Conservation (phyloP, 2,113 vertebrate genomes). For the Thamnophis sirtalis region DNA sequence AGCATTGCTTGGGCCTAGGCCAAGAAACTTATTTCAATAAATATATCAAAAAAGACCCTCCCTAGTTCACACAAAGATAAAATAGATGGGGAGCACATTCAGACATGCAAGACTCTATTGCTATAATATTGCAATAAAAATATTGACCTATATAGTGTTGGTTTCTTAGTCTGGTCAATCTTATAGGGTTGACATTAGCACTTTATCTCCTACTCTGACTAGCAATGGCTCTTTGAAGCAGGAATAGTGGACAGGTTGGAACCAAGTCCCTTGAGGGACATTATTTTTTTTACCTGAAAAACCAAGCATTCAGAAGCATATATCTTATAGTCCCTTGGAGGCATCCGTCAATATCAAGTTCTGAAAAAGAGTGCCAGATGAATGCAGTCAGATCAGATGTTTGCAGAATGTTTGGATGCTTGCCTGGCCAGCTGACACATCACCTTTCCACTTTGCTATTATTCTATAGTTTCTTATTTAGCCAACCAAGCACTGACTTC, state of each 20-base stretch:
- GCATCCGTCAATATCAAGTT: background rate
- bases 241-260: background rate
- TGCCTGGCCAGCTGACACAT: background rate
- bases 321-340: background rate
- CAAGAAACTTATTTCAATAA: background rate
- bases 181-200: background rate
- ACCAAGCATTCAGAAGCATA: background rate
- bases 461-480: conserved; percentile 20
- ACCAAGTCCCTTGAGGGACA: background rate
- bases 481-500: background rate
- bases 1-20: background rate
- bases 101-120: background rate
- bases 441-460: background rate
- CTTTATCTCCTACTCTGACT: background rate
- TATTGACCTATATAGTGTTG: background rate
- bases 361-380: background rate
- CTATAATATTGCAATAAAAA: background rate
- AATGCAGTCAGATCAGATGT: conserved; percentile 18
- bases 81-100: background rate
- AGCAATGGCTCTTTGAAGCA: background rate
- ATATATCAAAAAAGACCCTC: background rate
- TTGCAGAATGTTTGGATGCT: background rate
- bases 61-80: background rate
- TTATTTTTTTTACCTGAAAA: background rate
- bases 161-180: background rate